Evolutionary conservation across 2,888 invertebrate genomes (phyloP), one percentile per base, ranked within the genome.

Genomic region (Melieria crassipennis): DNA sequence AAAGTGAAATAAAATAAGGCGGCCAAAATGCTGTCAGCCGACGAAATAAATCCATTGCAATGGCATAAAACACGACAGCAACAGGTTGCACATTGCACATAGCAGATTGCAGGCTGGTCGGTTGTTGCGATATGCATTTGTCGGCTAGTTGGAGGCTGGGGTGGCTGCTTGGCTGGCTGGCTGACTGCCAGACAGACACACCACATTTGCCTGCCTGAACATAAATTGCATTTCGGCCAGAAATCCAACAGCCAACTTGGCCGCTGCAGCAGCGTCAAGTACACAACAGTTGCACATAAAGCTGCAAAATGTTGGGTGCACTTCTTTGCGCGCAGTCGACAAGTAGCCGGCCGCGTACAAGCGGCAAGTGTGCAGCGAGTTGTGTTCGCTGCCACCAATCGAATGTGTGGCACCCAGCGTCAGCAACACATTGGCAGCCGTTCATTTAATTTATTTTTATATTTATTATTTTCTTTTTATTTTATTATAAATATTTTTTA

Each of bases 221-320:
- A 71, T 77, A 75, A 74, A 75, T 77, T 73, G 74, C 75, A 76
- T 74, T 75, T 75, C 66, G 71, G 67, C 73, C 75, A 74, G 75
- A 73, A 76, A 74, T 30, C 30, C 30, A 30, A 30, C 30, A 30
- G 3, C 30, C 30, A 30, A 30, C 30, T 67, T 58, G 61, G 52
- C 9, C 16, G 16, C 50, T 50, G 30, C 42, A 58, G 2, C 45
- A 60, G 61, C 60, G 52, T 50, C n/a, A 50, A 67, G 30, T 30
- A 30, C 30, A 30, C 16, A 58, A 16, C 42, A 13, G 42, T 13
- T 43, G 43, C 43, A 13, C n/a, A 16, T 52, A 67, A 60, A 0
- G 9, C 11, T 52, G n/a, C 6, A 42, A 64, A 13, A 13, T 46
- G n/a, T 16, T 9, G 10, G 6, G n/a, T 6, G 16, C 56, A 56